Evolutionary conservation across 1,140 invertebrate species (phyloP), one percentile per base, ranked within the genome.

Genomic region (Psilanteris sp.): DNA sequence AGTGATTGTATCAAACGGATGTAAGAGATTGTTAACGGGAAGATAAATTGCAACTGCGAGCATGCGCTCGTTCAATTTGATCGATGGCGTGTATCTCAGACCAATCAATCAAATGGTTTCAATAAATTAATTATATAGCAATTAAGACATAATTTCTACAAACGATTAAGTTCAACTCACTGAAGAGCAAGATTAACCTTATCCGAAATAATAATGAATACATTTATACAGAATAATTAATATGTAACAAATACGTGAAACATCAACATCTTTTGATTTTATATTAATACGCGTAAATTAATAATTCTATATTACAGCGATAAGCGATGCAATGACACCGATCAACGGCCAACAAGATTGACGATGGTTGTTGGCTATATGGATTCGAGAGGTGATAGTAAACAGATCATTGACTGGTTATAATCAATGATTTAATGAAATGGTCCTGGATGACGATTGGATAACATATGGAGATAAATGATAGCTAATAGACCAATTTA

Each of bases 351-450:
- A 5, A 10, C 9, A 57, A 59, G 52, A 70, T 62, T 46, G 55
- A 62, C 15, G 66, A 46, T 43, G 13, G 20, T 7, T 1, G 27
- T 13, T 44, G 31, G 43, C 22, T 34, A 24, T 50, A 8, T 8
- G 44, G 36, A 29, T 59, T 36, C 10, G 44, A 34, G 55, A 54
- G 39, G 55, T 71, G 67, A 71, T 46, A 46, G 67, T 62, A 71
- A 71, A 71, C 67, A 62, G 67, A 71, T 71, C 62, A 62, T 71
- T 71, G 67, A 62, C 67, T 46, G 26, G 67, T 36, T 10, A 48
- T 72, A 71, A 72, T 72, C 48, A 62, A 55, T 72, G 67, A 72
- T 72, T 72, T 72, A 72, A 62, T 72, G 67, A 72, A 72, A 72
- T 20, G 57, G 36, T 48, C 13, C 31, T 55, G 43, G 39, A 39